Evolutionary conservation across 2,113 vertebrate genomes (phyloP).

Genomic region (Numenius arquata): DNA sequence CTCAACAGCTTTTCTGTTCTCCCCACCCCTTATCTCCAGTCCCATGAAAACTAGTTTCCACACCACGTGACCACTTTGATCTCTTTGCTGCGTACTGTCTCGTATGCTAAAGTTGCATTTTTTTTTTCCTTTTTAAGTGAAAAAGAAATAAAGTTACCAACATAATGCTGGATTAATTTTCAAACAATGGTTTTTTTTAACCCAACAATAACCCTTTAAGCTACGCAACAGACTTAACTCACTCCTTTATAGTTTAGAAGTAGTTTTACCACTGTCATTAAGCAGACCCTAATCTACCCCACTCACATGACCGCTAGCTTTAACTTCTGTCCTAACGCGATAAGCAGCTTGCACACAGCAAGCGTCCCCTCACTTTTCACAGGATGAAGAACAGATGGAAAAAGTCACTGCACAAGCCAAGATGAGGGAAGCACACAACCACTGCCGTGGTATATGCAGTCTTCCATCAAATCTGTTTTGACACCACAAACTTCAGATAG

Average conservation of each 20-base stretch:
- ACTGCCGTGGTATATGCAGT: fast-evolving
- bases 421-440: neutral
- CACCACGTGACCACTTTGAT: neutral
- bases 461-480: neutral
- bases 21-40: neutral
- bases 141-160: neutral
- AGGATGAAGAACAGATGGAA: constrained; percentile 29
- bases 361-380: neutral
- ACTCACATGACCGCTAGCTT: neutral
- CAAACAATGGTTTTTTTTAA: neutral
- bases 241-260: neutral
- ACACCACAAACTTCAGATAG: neutral
- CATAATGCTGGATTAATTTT: fast-evolving
- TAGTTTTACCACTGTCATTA: neutral
- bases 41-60: neutral
- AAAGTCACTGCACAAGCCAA: neutral
- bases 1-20: neutral
- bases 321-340: neutral
- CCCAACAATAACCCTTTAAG: neutral
- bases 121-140: neutral
- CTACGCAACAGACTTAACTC: fast-evolving
- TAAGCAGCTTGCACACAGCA: neutral
- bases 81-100: neutral
- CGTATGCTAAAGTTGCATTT: neutral
- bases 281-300: neutral